Evolutionary conservation across 2,888 invertebrate species (phyloP).

Genomic region (Drosophila rellima): DNA sequence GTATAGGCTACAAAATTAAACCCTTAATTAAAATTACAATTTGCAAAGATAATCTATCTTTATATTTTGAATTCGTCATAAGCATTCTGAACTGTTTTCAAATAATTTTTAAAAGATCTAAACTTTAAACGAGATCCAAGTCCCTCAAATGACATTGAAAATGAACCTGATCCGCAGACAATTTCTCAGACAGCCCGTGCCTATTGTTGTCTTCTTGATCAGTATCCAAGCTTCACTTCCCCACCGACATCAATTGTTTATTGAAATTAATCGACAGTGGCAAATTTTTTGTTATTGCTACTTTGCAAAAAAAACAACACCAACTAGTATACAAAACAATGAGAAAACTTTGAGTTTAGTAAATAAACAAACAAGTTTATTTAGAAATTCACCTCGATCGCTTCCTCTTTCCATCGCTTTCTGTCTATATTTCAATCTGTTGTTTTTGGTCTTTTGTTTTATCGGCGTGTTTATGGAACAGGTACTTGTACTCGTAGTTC

Average conservation of each 20-base stretch:
- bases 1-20: too few species aligned
- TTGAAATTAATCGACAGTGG: constrained; percentile 20
- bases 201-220: constrained; percentile 6
- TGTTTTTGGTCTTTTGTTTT: constrained; percentile 1
- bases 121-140: background rate
- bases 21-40: too few species aligned
- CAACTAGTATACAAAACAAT: constrained; percentile 3
- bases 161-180: constrained; percentile 24
- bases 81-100: background rate
- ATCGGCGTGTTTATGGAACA: constrained; percentile 40
- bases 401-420: background rate
- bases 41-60: too few species aligned
- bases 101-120: background rate
- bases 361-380: constrained; percentile 75
- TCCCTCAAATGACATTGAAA: constrained; percentile 47
- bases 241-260: constrained; percentile 38
- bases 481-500: constrained; percentile 39
- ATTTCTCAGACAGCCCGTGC: constrained; percentile 41
- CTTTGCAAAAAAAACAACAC: constrained; percentile 38
- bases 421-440: background rate
- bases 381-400: constrained; percentile 7
- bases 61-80: too few species aligned
- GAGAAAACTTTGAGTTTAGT: constrained; percentile 37
- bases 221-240: background rate
- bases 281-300: constrained; percentile 48